A percentile compares a stretch with the other conserved stretches of the same genome.
phyloP scores from a whole-genome alignment of 2,797 vertebrate genomes.

The Diglossa cyanea region DNA sequence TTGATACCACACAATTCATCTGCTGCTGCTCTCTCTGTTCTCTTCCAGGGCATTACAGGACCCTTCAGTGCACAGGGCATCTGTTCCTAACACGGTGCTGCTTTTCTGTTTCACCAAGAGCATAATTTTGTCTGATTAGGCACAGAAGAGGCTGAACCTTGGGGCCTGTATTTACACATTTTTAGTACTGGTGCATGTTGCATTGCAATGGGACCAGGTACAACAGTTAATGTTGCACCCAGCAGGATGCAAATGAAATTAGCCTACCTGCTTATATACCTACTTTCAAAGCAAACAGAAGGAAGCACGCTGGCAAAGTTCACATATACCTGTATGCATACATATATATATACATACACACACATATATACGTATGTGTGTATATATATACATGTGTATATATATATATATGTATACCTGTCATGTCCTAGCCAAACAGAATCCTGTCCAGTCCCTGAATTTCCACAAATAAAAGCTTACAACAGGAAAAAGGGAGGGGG shows the following conservation, averaged over 20 bases:
- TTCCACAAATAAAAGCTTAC: not conserved
- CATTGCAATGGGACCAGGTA: not conserved
- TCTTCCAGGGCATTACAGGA: not conserved
- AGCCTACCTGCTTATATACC: not conserved
- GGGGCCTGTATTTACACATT: not conserved
- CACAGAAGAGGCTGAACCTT: not conserved
- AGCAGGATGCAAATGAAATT: not conserved
- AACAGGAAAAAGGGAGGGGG: not conserved
- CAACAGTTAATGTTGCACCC: not conserved
- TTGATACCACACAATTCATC: not conserved
- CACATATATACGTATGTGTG: too few species aligned
- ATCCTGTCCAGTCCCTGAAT: not conserved
- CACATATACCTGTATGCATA: not conserved
- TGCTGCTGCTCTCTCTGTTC: not conserved
- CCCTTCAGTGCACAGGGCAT: not conserved
- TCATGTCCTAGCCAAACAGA: not conserved
- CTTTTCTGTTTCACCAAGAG: not conserved
- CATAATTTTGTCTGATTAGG: not conserved
- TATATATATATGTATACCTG: not conserved
- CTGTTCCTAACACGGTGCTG: not conserved
- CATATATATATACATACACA: rapidly evolving
- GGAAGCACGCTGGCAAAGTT: not conserved
- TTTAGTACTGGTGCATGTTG: not conserved
- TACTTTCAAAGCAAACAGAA: not conserved
- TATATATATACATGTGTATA: too few species aligned